Conservation (phyloP, 2,888 invertebrate genomes). For the Venusia cambrica region DNA sequence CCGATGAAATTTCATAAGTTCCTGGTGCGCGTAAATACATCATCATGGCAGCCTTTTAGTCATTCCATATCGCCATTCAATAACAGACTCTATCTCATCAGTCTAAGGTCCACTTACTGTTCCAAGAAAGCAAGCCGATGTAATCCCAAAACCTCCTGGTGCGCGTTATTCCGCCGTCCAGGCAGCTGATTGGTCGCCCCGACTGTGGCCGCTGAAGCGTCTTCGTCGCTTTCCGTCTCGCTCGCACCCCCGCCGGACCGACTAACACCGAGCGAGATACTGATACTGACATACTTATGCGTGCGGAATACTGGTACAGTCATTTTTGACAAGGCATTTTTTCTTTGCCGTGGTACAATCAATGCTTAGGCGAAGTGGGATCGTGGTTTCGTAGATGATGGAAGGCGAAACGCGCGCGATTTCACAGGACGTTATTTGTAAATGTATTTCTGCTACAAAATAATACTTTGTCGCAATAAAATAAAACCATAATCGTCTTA, state of each 20-base stretch:
- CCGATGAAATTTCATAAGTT: no score
- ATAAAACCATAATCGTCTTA: no score
- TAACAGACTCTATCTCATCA: constrained; percentile 1
- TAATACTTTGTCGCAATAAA: no score
- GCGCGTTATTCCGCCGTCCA: constrained; percentile 50
- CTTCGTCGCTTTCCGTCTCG: constrained; percentile 89
- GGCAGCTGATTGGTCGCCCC: constrained; percentile 53
- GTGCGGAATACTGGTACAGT: no score
- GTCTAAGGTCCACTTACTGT: constrained; percentile 50
- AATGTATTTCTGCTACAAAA: no score
- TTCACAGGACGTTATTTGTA: no score
- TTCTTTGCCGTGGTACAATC: background rate
- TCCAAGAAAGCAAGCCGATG: constrained; percentile 62
- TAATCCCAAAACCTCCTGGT: constrained; percentile 76
- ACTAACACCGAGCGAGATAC: constrained; percentile 63
- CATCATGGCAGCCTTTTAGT: no score
- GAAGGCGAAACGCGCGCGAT: no score
- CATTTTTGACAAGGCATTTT: background rate
- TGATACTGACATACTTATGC: constrained; percentile 31
- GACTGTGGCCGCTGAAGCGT: constrained; percentile 69
- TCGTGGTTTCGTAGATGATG: no score
- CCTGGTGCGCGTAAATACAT: no score
- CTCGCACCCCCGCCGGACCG: constrained; percentile 79
- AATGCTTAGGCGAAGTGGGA: no score
- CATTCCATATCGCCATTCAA: background rate